Conservation (phyloP, 1,140 invertebrate genomes). For the Drosophila tristis region DNA sequence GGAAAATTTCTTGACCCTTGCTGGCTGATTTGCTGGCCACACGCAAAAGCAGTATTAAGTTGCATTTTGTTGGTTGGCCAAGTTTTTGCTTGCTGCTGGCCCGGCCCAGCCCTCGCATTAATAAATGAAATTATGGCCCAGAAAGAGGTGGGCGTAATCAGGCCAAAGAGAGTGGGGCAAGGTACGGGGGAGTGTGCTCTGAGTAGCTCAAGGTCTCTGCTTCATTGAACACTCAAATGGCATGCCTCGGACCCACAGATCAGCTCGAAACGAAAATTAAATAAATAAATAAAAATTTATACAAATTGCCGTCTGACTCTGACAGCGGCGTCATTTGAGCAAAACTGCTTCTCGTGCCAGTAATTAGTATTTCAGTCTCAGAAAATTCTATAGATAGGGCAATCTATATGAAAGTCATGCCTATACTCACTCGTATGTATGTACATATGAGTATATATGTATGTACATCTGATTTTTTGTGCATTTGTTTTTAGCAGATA, state of each 20-base stretch:
- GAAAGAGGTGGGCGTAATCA: conserved; percentile 17
- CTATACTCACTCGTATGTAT: no score
- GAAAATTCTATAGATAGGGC: conserved; percentile 7
- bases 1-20: conserved; percentile 9
- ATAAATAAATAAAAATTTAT: conserved; percentile 26
- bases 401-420: no score
- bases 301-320: conserved; percentile 23
- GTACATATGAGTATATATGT: not conserved
- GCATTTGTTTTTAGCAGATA: not conserved
- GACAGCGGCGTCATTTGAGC: conserved; percentile 30
- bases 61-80: conserved; percentile 48
- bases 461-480: not conserved
- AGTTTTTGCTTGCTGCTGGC: conserved; percentile 7
- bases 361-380: conserved; percentile 62
- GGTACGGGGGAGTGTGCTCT: no score
- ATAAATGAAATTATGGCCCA: conserved; percentile 37
- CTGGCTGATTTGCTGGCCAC: conserved; percentile 52
- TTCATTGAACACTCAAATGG: conserved; percentile 15
- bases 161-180: no score
- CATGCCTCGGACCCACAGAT: conserved; percentile 22
- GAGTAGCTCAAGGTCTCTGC: no score
- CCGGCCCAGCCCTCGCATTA: conserved; percentile 29
- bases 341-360: conserved; percentile 29
- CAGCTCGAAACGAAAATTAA: conserved; percentile 31
- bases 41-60: conserved; percentile 70